These are phyloP conservation scores for Ophiodon elongatus DNA, from an alignment of 2,113 vertebrate species.

Conservation along the genomic window DNA sequence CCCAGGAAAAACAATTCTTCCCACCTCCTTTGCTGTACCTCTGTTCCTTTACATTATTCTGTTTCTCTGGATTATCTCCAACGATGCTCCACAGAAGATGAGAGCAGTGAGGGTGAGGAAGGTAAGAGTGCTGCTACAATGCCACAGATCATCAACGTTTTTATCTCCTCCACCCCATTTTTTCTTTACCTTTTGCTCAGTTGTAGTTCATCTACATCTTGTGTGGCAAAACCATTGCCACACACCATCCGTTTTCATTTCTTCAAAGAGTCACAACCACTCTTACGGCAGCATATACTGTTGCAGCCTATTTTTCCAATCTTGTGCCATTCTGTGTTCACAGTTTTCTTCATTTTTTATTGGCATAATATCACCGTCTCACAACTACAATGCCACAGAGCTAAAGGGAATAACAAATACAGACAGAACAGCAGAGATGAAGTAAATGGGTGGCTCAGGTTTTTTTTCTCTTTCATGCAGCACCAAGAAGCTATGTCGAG, in stretches of 20 bases:
- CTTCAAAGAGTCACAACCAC: not conserved
- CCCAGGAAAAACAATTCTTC: not conserved
- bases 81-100: conserved; percentile 81
- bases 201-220: conserved; percentile 2
- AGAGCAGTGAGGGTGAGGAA: conserved; percentile 84
- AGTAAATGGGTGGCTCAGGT: not conserved
- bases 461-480: conserved; percentile 73
- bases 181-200: not conserved
- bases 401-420: not conserved
- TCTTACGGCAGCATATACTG: not conserved
- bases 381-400: not conserved
- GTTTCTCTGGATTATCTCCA: conserved; percentile 65
- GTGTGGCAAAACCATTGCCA: conserved; percentile 5
- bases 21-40: not conserved
- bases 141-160: conserved; percentile 14
- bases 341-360: not conserved
- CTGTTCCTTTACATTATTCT: conserved; percentile 44
- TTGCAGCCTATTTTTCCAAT: not conserved
- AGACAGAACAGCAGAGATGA: not conserved
- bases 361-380: not conserved
- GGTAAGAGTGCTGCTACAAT: conserved; percentile 85
- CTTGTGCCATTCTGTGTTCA: not conserved
- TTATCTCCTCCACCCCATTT: conserved; percentile 3
- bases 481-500: conserved; percentile 95
- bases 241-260: conserved; percentile 7